These are phyloP conservation scores for Drosophila persimilis DNA, from an alignment of 1,140 invertebrate species.

Conservation along the genomic window DNA sequence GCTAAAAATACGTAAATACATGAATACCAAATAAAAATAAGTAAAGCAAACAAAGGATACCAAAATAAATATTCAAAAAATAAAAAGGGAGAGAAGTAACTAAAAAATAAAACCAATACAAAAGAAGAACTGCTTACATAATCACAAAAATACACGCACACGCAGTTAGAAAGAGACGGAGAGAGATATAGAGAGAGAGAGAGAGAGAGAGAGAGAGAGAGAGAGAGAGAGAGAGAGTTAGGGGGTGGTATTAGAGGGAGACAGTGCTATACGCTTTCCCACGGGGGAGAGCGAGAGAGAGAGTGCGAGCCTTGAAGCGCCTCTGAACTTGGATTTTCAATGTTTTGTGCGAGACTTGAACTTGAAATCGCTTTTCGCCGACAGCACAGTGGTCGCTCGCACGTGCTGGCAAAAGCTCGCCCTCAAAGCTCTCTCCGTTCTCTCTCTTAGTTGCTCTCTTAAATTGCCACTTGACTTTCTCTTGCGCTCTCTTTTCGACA, in stretches of 20 bases:
- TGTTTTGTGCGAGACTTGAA: slow-evolving; percentile 72
- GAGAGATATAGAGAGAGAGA: slow-evolving; percentile 3
- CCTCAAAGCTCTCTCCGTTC: slow-evolving; percentile 49
- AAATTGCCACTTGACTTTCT: slow-evolving; percentile 12
- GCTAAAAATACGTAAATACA: slow-evolving; percentile 16
- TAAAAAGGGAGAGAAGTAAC: slow-evolving; percentile 34
- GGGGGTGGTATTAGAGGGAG: slow-evolving; percentile 11
- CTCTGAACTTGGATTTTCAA: slow-evolving; percentile 76
- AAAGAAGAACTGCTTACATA: slow-evolving; percentile 62
- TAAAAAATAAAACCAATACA: slow-evolving; percentile 14
- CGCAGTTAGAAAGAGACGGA: slow-evolving; percentile 18
- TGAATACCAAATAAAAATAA: slow-evolving; percentile 4
- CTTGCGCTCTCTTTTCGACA: slow-evolving; percentile 10
- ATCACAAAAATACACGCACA: slow-evolving; percentile 54
- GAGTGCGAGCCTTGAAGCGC: slow-evolving; percentile 38
- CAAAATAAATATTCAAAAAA: slow-evolving; percentile 14
- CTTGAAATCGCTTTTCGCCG: slow-evolving; percentile 59
- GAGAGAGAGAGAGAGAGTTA: slow-evolving; percentile 36
- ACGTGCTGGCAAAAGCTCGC: slow-evolving; percentile 49
- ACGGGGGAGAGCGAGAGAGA: slow-evolving; percentile 17
- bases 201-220: slow-evolving; percentile 16
- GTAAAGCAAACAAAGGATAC: slow-evolving; percentile 22
- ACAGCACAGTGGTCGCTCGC: slow-evolving; percentile 7
- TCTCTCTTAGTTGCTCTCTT: slow-evolving; percentile 19
- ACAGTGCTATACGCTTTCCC: slow-evolving; percentile 1